A percentile compares a stretch with the other conserved stretches of the same genome.
phyloP scores from a whole-genome alignment of 92 coral and sea anemone genomes.

The Pocillopora meandrina region DNA sequence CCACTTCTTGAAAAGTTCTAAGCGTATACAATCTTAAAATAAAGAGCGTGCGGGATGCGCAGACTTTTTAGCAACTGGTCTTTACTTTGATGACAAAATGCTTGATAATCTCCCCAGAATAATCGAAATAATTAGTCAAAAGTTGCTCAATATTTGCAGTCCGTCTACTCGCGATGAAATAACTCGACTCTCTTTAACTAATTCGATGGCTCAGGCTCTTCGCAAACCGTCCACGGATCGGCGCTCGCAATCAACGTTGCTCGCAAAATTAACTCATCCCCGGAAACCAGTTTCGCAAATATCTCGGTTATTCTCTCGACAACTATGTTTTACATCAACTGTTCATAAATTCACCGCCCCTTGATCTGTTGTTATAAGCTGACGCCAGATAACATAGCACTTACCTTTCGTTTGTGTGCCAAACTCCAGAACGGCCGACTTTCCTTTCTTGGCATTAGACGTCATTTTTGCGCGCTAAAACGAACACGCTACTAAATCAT shows the following conservation, averaged over 20 bases:
- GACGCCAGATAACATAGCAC: neutral
- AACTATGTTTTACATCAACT: constrained; percentile 11
- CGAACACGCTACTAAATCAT: constrained; percentile 21
- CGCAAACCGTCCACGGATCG: neutral
- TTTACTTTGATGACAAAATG: neutral
- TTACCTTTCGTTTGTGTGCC: constrained; percentile 93
- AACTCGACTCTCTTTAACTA: neutral
- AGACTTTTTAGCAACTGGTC: no score
- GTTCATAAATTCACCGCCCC: constrained; percentile 33
- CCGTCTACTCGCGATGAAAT: neutral
- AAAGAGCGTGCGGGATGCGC: no score
- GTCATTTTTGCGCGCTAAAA: constrained; percentile 42
- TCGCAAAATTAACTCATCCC: constrained; percentile 17
- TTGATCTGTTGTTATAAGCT: constrained; percentile 6
- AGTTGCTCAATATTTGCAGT: constrained; percentile 7
- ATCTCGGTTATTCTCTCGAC: constrained; percentile 25
- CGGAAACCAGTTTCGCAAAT: constrained; percentile 38
- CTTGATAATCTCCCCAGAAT: neutral
- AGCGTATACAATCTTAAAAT: no score
- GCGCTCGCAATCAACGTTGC: neutral
- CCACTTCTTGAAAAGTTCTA: no score
- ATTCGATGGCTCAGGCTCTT: neutral
- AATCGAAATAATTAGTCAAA: neutral
- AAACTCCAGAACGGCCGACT: constrained; percentile 89
- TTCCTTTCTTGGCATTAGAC: constrained; percentile 87